phyloP scores from a whole-genome alignment of 2,113 vertebrate genomes.

The Ranitomeya imitator region DNA sequence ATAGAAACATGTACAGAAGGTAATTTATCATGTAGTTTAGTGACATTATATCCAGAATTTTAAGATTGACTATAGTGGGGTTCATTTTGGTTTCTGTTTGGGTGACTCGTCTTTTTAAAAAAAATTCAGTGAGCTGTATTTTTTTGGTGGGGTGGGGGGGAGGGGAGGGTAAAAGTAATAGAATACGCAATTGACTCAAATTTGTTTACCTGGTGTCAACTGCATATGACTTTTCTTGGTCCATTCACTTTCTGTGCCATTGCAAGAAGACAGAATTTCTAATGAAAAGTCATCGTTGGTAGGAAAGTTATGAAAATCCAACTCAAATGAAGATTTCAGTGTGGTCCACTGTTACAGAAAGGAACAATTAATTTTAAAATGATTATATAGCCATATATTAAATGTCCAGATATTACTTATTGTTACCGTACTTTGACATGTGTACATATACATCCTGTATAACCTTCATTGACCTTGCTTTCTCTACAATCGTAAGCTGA shows the following conservation, averaged over 20 bases:
- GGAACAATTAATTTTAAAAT: not conserved
- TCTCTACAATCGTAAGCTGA: not conserved
- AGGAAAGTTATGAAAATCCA: not conserved
- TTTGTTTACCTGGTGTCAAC: not conserved
- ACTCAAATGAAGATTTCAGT: rapidly evolving
- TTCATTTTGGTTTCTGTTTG: too few species aligned
- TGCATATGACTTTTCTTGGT: not conserved
- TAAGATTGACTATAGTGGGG: too few species aligned
- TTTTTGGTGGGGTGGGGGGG: too few species aligned
- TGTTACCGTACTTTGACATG: not conserved
- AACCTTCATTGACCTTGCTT: not conserved
- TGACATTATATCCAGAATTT: too few species aligned
- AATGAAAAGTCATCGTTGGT: not conserved
- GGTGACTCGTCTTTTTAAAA: too few species aligned
- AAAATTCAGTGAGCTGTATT: too few species aligned
- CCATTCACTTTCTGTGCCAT: not conserved
- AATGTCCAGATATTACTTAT: not conserved
- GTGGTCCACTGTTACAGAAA: not conserved
- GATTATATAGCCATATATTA: too few species aligned
- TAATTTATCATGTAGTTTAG: too few species aligned
- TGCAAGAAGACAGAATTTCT: not conserved
- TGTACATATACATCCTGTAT: not conserved
- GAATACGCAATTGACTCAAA: too few species aligned
- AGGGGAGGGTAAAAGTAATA: too few species aligned
- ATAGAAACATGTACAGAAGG: too few species aligned